phyloP scores from a whole-genome alignment of 2,797 vertebrate species.

The Epinephelus coioides region DNA sequence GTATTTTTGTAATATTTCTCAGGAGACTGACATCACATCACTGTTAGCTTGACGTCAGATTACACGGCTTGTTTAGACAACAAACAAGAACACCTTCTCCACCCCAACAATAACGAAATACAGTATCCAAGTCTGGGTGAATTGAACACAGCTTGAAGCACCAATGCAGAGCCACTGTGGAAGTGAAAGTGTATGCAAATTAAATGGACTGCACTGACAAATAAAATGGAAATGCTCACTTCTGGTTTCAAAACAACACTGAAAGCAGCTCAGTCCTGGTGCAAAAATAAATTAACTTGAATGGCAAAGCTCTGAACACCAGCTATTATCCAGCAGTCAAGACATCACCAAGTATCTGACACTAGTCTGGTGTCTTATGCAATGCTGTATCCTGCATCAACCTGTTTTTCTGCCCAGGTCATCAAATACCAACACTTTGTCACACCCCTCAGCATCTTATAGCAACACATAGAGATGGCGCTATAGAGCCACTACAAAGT shows the following conservation, averaged over 20 bases:
- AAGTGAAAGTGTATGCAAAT: conserved; percentile 32
- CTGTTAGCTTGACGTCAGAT: conserved; percentile 7
- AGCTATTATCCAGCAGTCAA: not conserved
- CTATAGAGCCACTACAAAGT: too few species aligned
- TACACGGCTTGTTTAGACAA: conserved; percentile 8
- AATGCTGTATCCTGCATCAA: too few species aligned
- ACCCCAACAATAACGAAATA: not conserved
- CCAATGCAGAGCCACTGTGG: conserved; percentile 4
- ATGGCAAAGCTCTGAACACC: too few species aligned
- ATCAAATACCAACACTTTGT: too few species aligned
- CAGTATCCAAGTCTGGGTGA: not conserved
- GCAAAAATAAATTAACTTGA: not conserved
- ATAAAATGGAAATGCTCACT: too few species aligned
- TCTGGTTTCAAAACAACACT: too few species aligned
- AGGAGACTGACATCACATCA: not conserved
- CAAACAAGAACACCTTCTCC: conserved; percentile 9
- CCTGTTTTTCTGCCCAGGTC: too few species aligned
- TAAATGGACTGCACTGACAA: too few species aligned
- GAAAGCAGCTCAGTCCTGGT: not conserved
- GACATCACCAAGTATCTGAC: not conserved
- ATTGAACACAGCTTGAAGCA: not conserved
- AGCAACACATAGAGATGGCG: too few species aligned
- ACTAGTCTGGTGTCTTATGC: not conserved
- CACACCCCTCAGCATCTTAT: too few species aligned
- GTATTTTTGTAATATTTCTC: conserved; percentile 6